phyloP scores from a whole-genome alignment of 2,888 invertebrate genomes.

The Sisyra terminalis region DNA sequence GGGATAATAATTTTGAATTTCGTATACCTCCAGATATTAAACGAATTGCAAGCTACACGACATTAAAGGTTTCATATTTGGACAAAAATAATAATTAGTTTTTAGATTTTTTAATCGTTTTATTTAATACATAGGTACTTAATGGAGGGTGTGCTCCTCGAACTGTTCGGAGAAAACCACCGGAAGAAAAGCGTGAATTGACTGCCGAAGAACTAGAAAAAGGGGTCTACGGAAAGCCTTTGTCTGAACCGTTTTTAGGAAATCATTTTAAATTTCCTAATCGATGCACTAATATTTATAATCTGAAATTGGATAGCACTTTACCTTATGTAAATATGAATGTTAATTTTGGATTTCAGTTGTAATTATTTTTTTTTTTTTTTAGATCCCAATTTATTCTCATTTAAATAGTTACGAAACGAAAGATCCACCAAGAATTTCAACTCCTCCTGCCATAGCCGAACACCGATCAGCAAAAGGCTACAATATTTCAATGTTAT shows the following conservation, averaged over 20 bases:
- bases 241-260: conserved; percentile 39
- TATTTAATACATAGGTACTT: neutral
- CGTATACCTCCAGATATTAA: conserved; percentile 57
- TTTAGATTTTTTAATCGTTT: neutral
- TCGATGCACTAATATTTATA: conserved; percentile 31
- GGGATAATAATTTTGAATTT: conserved; percentile 28
- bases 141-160: neutral
- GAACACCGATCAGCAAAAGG: no score
- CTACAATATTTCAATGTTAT: no score
- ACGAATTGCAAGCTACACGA: conserved; percentile 58
- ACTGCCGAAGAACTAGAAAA: conserved; percentile 27
- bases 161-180: conserved; percentile 26
- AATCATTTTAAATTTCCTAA: conserved; percentile 36
- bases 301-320: conserved; percentile 40
- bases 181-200: conserved; percentile 31
- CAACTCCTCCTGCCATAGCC: no score
- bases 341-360: neutral
- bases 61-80: conserved; percentile 45
- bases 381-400: conserved; percentile 4
- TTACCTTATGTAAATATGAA: conserved; percentile 30
- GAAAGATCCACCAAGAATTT: no score
- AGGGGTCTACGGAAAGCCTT: conserved; percentile 34
- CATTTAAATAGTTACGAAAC: neutral
- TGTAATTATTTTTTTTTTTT: neutral
- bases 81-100: no score